Percentiles rank a stretch among this genome's conserved stretches.
phyloP scores from a whole-genome alignment of 1,140 invertebrate species.

The Phymorhynchus buccinoides region DNA sequence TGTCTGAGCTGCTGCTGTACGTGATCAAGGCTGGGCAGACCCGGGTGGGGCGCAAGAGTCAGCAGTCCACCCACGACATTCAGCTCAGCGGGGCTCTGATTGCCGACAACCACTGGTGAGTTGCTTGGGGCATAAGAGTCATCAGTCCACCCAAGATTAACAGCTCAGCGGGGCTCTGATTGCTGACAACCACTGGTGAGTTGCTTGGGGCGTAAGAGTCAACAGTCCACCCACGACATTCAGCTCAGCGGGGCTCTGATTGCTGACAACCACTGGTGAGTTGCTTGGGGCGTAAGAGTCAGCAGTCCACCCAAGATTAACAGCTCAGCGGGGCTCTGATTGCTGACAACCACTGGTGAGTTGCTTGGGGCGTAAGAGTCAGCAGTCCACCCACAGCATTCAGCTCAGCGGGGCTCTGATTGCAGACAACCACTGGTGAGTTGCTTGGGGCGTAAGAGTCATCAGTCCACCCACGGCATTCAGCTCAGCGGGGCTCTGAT shows the following conservation, averaged over 20 bases:
- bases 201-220: slow-evolving; percentile 66
- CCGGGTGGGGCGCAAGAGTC: slow-evolving; percentile 68
- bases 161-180: slow-evolving; percentile 79
- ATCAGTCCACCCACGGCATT: too few relatives aligned
- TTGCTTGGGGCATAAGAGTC: too few relatives aligned
- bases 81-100: slow-evolving; percentile 80
- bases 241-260: slow-evolving; percentile 74
- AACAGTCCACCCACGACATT: slow-evolving; percentile 75
- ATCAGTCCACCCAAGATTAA: too few relatives aligned
- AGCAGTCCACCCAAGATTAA: too few relatives aligned
- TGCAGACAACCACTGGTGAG: slow-evolving; percentile 80
- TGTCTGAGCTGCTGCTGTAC: slow-evolving; percentile 82
- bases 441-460: too few relatives aligned
- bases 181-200: slow-evolving; percentile 78
- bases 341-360: slow-evolving; percentile 47
- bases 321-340: slow-evolving; percentile 56
- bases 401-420: slow-evolving; percentile 80
- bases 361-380: slow-evolving; percentile 69
- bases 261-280: too few relatives aligned
- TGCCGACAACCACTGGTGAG: slow-evolving; percentile 80
- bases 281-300: too few relatives aligned
- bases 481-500: slow-evolving; percentile 79
- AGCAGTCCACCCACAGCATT: slow-evolving; percentile 75
- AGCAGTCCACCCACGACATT: slow-evolving; percentile 75
- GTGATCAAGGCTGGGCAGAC: slow-evolving; percentile 75